These are phyloP conservation scores for Dynastes tityus DNA, from an alignment of 2,888 invertebrate genomes.

Conservation along the genomic window DNA sequence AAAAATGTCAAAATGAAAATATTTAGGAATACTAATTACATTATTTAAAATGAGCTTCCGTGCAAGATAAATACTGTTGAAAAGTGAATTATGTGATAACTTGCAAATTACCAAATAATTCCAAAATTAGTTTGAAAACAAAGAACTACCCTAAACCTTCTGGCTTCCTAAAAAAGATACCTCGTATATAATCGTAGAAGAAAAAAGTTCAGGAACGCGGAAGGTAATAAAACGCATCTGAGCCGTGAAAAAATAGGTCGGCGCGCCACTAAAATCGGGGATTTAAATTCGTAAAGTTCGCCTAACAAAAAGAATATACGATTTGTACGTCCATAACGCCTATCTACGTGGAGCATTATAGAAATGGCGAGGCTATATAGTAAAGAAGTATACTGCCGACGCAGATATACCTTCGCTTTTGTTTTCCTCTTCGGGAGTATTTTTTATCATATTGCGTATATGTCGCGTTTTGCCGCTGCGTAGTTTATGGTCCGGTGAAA, in stretches of 20 bases:
- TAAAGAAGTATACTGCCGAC: constrained; percentile 5
- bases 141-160: no score
- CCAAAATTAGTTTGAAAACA: no score
- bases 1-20: no score
- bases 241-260: constrained; percentile 8
- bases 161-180: not conserved
- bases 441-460: constrained; percentile 15
- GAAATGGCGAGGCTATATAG: not conserved
- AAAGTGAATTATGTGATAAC: no score
- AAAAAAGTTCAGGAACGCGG: not conserved
- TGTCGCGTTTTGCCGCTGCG: constrained; percentile 13
- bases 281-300: constrained; percentile 24
- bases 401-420: not conserved
- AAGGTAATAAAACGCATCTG: constrained; percentile 33
- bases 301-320: constrained; percentile 24
- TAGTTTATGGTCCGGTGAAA: constrained; percentile 17
- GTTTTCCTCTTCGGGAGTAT: not conserved
- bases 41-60: no score
- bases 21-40: no score
- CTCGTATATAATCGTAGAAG: not conserved
- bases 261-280: not conserved
- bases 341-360: constrained; percentile 10
- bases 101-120: no score
- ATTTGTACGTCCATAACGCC: not conserved
- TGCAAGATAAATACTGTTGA: no score